Evolutionary conservation across 2,888 invertebrate species (phyloP), one percentile per base, ranked within the genome.

Genomic region (Eupithecia subumbrata): DNA sequence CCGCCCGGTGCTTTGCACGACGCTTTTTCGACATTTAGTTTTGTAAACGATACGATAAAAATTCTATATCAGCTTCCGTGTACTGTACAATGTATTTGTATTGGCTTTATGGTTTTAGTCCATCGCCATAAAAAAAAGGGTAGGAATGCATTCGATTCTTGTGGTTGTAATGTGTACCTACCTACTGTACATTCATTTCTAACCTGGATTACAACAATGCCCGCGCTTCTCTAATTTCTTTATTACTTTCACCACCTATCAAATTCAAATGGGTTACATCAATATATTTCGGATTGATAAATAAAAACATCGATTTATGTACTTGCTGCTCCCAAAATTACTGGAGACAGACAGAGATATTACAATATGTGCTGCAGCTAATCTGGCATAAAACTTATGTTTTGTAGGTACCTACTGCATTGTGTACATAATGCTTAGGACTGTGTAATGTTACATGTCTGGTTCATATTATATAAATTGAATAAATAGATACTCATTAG

Each of bases 1-100:
- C 89, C 5, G 60, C 60, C 25, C 60, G 60, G 60, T 22, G 60
- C 66, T 66, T 86, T 86, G 85, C 81, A 77, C 80, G 85, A 85
- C 86, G 86, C 86, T 86, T 83, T 84, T 80, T 56, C 64, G 43
- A 25, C 63, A 11, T 71, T 30, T 52, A 11, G 34, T 40, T 71
- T 60, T 78, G 73, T 71, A 67, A 76, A 68, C 60, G 43, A 76
- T 67, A n/a, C 64, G 69, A 16, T n/a, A 30, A 25, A 9, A 34
- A 64, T 8, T 18, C 3, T 64, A 4, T 34, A 64, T 0, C 16
- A 34, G 18, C 9, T 64, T 34, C 30, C 30, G 16, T 34, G 14
- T 34, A 34, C 34, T 34, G 18, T 64, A 11, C n/a, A 4, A 56
- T 11, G 11, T 56, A 22, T 22, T 56, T 48, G 22, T 22, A 22